phyloP scores from a whole-genome alignment of 2,113 vertebrate species.

The Aphyosemion australe region DNA sequence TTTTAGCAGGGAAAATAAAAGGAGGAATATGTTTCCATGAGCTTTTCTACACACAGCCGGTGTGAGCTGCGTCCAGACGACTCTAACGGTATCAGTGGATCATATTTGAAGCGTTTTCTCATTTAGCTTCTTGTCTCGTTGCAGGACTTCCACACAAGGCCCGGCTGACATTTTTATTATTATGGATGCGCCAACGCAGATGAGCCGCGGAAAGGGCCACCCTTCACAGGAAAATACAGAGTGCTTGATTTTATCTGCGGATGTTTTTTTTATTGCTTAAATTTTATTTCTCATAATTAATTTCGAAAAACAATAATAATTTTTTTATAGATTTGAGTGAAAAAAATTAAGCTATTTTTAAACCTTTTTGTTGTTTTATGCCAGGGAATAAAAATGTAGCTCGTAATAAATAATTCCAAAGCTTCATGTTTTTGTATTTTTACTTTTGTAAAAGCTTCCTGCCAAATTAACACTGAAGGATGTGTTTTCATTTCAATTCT shows the following conservation, averaged over 20 bases:
- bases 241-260: constrained; percentile 15
- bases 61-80: constrained; percentile 28
- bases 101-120: constrained; percentile 68
- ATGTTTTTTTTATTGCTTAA: neutral
- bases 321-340: neutral
- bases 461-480: constrained; percentile 52
- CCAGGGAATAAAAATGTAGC: neutral
- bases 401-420: neutral
- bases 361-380: neutral
- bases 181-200: constrained; percentile 71
- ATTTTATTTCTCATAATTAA: neutral
- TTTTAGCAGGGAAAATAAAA: neutral
- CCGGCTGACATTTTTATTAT: constrained; percentile 72
- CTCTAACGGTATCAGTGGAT: constrained; percentile 45
- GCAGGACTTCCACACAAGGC: constrained; percentile 55
- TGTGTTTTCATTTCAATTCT: constrained; percentile 69
- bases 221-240: constrained; percentile 23
- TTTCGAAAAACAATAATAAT: neutral
- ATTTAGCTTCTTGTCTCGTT: constrained; percentile 67
- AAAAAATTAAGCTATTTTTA: neutral
- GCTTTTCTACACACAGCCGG: no score
- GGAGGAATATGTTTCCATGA: neutral
- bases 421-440: neutral
- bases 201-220: constrained; percentile 63
- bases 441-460: constrained; percentile 11